A percentile compares a stretch with the other conserved stretches of the same genome.
phyloP scores from a whole-genome alignment of 53 echinoderm and acorn worm species.

The Henricia sp. region DNA sequence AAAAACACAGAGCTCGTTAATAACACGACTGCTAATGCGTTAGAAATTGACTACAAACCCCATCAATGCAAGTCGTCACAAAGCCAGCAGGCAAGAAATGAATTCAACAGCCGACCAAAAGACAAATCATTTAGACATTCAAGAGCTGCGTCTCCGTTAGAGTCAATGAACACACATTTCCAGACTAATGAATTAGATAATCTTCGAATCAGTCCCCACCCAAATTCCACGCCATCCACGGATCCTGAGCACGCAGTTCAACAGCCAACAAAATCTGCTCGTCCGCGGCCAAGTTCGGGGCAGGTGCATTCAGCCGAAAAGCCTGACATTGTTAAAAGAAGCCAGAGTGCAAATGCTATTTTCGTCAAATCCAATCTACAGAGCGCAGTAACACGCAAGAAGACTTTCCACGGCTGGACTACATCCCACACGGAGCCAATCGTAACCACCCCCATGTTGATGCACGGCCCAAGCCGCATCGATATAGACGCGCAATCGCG shows the following conservation, averaged over 20 bases:
- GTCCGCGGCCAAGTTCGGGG: slow-evolving; percentile 30
- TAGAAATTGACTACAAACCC: slow-evolving; percentile 74
- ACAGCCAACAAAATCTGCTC: slow-evolving; percentile 65
- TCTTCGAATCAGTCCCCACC: slow-evolving; percentile 77
- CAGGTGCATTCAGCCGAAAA: slow-evolving; percentile 13
- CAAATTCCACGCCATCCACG: slow-evolving; percentile 64
- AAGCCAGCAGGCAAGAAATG: neutral
- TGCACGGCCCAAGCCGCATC: slow-evolving; percentile 57
- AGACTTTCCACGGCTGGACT: slow-evolving; percentile 90
- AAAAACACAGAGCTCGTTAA: slow-evolving; percentile 73
- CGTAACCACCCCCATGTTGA: slow-evolving; percentile 83
- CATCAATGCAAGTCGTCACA: neutral
- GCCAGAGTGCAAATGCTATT: slow-evolving; percentile 51
- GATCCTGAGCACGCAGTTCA: slow-evolving; percentile 62
- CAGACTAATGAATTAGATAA: slow-evolving; percentile 40
- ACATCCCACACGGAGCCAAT: slow-evolving; percentile 89
- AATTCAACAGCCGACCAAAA: slow-evolving; percentile 1
- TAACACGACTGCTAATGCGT: slow-evolving; percentile 79
- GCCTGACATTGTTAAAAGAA: slow-evolving; percentile 35
- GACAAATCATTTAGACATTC: slow-evolving; percentile 7
- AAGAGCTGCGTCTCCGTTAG: slow-evolving; percentile 9
- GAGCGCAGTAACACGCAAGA: slow-evolving; percentile 56
- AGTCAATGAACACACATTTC: slow-evolving; percentile 53
- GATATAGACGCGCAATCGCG: slow-evolving; percentile 6
- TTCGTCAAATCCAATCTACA: slow-evolving; percentile 4